Base-by-base conservation (phyloP, 2,888 invertebrate species). In the Tachina grossa region DNA sequence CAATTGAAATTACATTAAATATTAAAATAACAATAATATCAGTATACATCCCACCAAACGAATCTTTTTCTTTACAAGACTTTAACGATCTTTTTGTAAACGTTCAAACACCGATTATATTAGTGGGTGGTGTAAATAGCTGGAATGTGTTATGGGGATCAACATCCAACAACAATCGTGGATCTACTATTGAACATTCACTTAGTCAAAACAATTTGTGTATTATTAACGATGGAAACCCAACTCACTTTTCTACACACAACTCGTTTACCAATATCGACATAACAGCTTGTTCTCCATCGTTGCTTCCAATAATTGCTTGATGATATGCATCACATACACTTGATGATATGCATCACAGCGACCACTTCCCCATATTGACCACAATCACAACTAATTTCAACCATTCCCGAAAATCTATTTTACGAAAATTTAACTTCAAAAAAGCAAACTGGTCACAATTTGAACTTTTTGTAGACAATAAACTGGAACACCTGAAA, bases 131-230 rank as follows among this genome's bases (percentile, higher is more conserved):
- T 13, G 49, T 11, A 55, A 71, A 71, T 14, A 45, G 45, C 10
- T 71, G 71, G 71, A 57, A 71, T n/a, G 45, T 43, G n/a, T 45
- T 71, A 59, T 71, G 69, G 71, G 71, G 71, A 19, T 71, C 71
- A 55, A 71, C 39, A 10, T 49, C 49, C 13, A 49, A 49, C 49
- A 57, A 59, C 19, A 9, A 31, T 11, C 16, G 31, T 1, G 59
- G n/a, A 14, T 11, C 9, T 31, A 49, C 14, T 1, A 22, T 45
- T 16, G 57, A 49, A 49, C 13, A 49, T 3, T 49, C 49, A 13
- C 49, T 13, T 49, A 49, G 49, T 3, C 49, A 49, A n/a, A 49
- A 49, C 13, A 49, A 49, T n/a, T 3, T 49, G 8, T 49, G 49
- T 13, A 13, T 49, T 1, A 14, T 49, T n/a, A 49, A 49, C 13